Evolutionary conservation across 2,113 vertebrate genomes (phyloP).

Genomic region (Nematolebias whitei): DNA sequence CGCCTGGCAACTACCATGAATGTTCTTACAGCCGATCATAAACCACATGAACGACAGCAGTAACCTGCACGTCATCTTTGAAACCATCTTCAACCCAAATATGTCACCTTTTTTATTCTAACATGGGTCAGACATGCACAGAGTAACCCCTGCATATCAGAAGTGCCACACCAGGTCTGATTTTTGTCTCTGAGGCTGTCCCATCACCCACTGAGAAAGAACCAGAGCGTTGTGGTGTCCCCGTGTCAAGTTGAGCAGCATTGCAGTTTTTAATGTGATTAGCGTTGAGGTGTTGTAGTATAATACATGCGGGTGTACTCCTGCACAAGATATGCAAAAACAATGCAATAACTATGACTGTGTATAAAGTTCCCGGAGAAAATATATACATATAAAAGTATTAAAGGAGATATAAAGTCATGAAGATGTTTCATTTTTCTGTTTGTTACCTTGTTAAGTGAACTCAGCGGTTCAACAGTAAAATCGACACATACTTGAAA

Average conservation of each 20-base stretch:
- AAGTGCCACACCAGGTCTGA: constrained; percentile 23
- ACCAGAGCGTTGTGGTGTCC: constrained; percentile 37
- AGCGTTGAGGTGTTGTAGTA: constrained; percentile 55
- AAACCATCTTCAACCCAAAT: not conserved
- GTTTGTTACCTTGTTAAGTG: constrained; percentile 84
- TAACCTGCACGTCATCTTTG: not conserved
- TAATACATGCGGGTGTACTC: constrained; percentile 62
- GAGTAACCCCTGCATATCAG: constrained; percentile 19
- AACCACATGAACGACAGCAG: constrained; percentile 1
- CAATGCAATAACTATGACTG: constrained; percentile 96
- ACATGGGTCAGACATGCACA: too few relatives aligned
- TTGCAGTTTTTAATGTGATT: constrained; percentile 24
- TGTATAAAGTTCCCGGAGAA: constrained; percentile 72
- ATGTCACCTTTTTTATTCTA: not conserved
- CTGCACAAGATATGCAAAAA: constrained; percentile 99
- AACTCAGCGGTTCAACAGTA: constrained; percentile 85
- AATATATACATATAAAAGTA: constrained; percentile 80
- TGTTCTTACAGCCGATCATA: constrained; percentile 3
- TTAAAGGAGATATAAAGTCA: constrained; percentile 19
- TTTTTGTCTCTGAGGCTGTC: constrained; percentile 35
- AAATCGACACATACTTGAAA: constrained; percentile 96
- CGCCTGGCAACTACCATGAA: constrained; percentile 9
- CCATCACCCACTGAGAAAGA: constrained; percentile 35
- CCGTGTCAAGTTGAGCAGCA: constrained; percentile 42
- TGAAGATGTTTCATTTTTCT: constrained; percentile 77